These are phyloP conservation scores for Urosaurus nigricauda DNA, from an alignment of 2,797 vertebrate genomes.

Conservation along the genomic window DNA sequence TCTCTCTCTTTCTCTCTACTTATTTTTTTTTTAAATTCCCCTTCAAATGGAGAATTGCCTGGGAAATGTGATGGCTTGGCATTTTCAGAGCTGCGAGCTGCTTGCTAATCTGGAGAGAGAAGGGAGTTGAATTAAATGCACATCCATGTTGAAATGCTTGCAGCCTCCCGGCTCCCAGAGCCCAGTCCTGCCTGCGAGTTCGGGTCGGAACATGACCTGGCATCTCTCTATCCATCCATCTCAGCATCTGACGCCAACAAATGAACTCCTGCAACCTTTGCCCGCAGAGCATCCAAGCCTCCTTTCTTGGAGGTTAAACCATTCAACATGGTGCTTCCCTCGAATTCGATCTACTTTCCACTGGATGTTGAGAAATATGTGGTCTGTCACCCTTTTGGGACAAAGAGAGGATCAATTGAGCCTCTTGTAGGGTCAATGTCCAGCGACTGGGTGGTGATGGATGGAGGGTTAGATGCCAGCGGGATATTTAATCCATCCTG, in stretches of 20 bases:
- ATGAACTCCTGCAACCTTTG: background rate
- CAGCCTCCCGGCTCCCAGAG: background rate
- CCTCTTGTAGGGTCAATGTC: no score
- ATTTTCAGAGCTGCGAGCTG: slow-evolving; percentile 16
- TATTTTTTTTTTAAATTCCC: slow-evolving; percentile 24
- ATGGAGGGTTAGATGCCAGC: no score
- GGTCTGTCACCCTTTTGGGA: background rate
- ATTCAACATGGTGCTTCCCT: background rate
- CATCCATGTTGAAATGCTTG: background rate
- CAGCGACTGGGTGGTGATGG: background rate
- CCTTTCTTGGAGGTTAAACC: background rate
- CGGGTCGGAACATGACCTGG: background rate
- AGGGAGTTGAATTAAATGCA: background rate
- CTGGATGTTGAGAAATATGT: background rate
- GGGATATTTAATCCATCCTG: no score
- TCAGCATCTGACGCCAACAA: background rate
- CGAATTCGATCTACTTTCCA: background rate
- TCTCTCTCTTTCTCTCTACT: background rate
- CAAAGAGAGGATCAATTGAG: background rate
- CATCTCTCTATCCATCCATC: background rate
- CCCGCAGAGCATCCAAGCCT: background rate
- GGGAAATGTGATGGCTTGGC: slow-evolving; percentile 11
- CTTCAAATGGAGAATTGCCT: slow-evolving; percentile 2
- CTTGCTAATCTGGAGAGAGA: slow-evolving; percentile 25
- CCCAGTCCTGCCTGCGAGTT: background rate